These are phyloP conservation scores for Bostrychus sinensis DNA, from an alignment of 2,113 vertebrate genomes.

Conservation along the genomic window DNA sequence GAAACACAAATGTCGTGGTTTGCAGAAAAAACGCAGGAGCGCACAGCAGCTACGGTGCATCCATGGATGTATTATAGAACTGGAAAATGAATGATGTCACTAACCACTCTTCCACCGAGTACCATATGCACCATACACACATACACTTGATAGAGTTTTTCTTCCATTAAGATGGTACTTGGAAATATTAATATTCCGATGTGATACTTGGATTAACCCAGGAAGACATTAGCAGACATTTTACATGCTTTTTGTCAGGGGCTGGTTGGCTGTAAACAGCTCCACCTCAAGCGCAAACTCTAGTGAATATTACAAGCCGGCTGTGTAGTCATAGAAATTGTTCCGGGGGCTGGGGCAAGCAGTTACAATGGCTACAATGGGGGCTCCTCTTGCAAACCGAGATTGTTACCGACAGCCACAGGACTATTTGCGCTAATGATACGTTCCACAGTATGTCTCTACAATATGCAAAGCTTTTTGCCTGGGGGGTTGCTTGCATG, in stretches of 20 bases:
- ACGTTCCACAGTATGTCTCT: conserved; percentile 65
- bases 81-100: too few relatives aligned
- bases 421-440: conserved; percentile 75
- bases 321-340: conserved; percentile 46
- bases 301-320: conserved; percentile 64
- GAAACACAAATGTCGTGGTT: too few relatives aligned
- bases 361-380: conserved; percentile 42
- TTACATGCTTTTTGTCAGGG: conserved; percentile 46
- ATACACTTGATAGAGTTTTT: neutral
- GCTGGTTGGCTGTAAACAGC: conserved; percentile 52
- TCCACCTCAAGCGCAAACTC: conserved; percentile 55
- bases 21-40: too few relatives aligned
- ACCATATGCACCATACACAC: neutral
- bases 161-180: neutral
- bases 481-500: conserved; percentile 50
- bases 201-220: conserved; percentile 61
- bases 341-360: conserved; percentile 25
- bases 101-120: neutral
- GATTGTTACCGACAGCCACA: conserved; percentile 73
- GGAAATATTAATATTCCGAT: too few relatives aligned
- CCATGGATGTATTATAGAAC: too few relatives aligned
- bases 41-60: too few relatives aligned
- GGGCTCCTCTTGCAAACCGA: conserved; percentile 55
- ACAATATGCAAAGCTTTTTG: conserved; percentile 59
- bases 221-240: conserved; percentile 54